Evolutionary conservation across 2,888 invertebrate genomes (phyloP).

Genomic region (Eupithecia insigniata): DNA sequence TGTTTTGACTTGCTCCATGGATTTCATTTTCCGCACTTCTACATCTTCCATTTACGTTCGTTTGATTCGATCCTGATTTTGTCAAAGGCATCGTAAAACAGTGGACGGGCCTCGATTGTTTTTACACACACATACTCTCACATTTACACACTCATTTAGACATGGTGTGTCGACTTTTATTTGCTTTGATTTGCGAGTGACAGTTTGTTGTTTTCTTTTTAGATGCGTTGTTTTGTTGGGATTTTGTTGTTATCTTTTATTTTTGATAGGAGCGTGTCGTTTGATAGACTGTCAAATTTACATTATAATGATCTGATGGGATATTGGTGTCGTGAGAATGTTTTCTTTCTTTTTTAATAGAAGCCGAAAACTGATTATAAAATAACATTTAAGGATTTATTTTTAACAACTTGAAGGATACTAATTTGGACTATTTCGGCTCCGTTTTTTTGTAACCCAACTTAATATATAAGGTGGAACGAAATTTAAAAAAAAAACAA

Average conservation of each 20-base stretch:
- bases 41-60: slow-evolving; percentile 78
- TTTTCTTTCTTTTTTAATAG: slow-evolving; percentile 44
- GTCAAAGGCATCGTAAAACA: slow-evolving; percentile 82
- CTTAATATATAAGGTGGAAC: too few relatives aligned
- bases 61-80: slow-evolving; percentile 80
- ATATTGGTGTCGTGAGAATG: slow-evolving; percentile 70
- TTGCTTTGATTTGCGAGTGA: slow-evolving; percentile 80
- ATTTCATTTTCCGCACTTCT: slow-evolving; percentile 53
- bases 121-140: slow-evolving; percentile 67
- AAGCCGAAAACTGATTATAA: slow-evolving; percentile 11
- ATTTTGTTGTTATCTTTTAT: slow-evolving; percentile 63
- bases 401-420: too few relatives aligned
- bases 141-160: slow-evolving; percentile 68
- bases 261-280: slow-evolving; percentile 69
- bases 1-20: slow-evolving; percentile 50
- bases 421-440: too few relatives aligned
- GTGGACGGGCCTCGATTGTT: slow-evolving; percentile 75
- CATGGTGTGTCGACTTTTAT: slow-evolving; percentile 69
- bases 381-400: slow-evolving; percentile 12
- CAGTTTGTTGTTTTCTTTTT: slow-evolving; percentile 71
- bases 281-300: slow-evolving; percentile 81
- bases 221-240: slow-evolving; percentile 67
- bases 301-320: slow-evolving; percentile 66
- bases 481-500: too few relatives aligned
- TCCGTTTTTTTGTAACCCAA: too few relatives aligned